phyloP scores from a whole-genome alignment of 2,113 vertebrate genomes.

The Alligator sinensis region DNA sequence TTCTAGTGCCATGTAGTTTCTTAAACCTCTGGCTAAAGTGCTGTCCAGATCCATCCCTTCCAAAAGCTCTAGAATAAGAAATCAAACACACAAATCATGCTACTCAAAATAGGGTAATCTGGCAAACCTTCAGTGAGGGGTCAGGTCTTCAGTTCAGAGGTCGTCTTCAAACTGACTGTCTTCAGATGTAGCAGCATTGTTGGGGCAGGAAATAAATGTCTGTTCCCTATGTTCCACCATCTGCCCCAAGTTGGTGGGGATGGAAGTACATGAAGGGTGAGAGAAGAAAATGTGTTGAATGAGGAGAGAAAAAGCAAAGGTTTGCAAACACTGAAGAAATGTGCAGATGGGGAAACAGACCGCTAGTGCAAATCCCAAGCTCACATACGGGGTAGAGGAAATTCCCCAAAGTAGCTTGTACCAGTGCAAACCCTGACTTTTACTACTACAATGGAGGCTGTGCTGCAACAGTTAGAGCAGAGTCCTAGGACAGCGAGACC shows the following conservation, averaged over 20 bases:
- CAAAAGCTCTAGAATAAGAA: rapidly evolving
- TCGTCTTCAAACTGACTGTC: neutral
- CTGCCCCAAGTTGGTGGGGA: neutral
- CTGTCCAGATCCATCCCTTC: neutral
- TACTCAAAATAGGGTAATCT: neutral
- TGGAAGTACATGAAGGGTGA: neutral
- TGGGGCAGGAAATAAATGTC: rapidly evolving
- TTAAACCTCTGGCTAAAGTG: neutral
- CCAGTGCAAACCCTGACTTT: neutral
- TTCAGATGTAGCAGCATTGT: neutral
- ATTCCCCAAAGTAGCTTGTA: neutral
- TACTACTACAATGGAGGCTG: neutral
- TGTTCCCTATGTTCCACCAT: rapidly evolving
- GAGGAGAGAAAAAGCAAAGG: neutral
- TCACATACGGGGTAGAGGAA: too few species aligned
- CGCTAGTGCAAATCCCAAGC: neutral
- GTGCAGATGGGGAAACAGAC: neutral
- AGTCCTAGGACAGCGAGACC: neutral
- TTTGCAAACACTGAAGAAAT: neutral
- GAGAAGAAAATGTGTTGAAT: neutral
- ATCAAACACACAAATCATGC: neutral
- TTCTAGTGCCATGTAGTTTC: neutral
- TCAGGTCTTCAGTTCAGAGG: neutral
- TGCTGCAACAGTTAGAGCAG: neutral
- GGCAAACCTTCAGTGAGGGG: neutral